Conservation (phyloP, 1,140 invertebrate species). For the Drosophila lacteicornis region DNA sequence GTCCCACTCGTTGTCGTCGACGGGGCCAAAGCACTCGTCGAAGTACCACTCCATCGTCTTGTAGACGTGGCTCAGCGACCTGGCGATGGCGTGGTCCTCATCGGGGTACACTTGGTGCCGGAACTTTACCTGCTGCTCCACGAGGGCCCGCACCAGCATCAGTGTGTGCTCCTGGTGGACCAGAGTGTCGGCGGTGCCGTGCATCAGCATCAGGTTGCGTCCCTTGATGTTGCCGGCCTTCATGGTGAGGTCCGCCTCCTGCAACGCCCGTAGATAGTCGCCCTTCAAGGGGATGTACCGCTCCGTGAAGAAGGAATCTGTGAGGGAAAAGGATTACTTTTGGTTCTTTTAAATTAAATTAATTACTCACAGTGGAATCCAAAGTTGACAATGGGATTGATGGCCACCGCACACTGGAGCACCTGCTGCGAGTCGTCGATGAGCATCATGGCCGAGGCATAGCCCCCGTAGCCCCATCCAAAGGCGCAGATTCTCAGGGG, state of each 20-base stretch:
- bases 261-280: constrained; percentile 89
- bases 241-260: constrained; percentile 90
- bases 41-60: constrained; percentile 94
- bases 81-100: constrained; percentile 90
- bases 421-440: constrained; percentile 89
- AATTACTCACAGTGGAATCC: constrained; percentile 90
- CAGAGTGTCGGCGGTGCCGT: constrained; percentile 92
- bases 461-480: constrained; percentile 90
- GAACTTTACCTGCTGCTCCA: constrained; percentile 90
- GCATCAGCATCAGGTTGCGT: constrained; percentile 89
- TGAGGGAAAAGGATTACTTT: not conserved
- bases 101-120: constrained; percentile 94
- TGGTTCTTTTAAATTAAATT: too few relatives aligned
- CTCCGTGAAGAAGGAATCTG: constrained; percentile 94
- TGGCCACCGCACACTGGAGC: constrained; percentile 91
- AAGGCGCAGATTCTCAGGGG: constrained; percentile 89
- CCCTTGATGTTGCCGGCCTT: constrained; percentile 88
- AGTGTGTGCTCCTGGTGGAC: constrained; percentile 95
- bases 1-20: constrained; percentile 90
- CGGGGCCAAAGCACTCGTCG: constrained; percentile 91
- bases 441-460: constrained; percentile 90
- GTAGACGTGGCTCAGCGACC: constrained; percentile 91
- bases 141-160: constrained; percentile 91
- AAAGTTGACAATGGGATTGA: constrained; percentile 93
- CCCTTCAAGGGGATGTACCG: constrained; percentile 90